A percentile compares a stretch with the other conserved stretches of the same genome.
phyloP scores from a whole-genome alignment of 2,113 vertebrate species.

The Phycodurus eques region DNA sequence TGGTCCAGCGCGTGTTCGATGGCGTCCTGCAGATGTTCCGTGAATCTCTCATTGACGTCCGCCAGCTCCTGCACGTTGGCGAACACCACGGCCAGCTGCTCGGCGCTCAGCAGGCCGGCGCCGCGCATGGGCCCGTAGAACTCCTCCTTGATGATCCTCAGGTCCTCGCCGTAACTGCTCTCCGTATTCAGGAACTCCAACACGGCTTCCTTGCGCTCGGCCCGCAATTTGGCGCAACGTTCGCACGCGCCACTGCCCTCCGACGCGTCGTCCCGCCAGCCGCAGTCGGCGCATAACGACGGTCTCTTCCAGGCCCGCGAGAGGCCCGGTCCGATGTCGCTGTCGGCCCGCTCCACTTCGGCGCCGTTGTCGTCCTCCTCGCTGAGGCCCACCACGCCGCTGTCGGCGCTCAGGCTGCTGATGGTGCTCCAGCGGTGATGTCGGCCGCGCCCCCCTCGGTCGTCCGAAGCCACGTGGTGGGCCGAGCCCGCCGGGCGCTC shows the following conservation, averaged over 20 bases:
- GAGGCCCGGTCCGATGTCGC: slow-evolving; percentile 81
- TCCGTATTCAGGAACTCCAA: slow-evolving; percentile 90
- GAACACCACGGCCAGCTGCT: slow-evolving; percentile 84
- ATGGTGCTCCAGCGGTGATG: slow-evolving; percentile 87
- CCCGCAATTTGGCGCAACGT: slow-evolving; percentile 82
- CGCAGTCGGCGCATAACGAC: slow-evolving; percentile 81
- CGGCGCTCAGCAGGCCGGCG: slow-evolving; percentile 78
- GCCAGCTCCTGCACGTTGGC: slow-evolving; percentile 87
- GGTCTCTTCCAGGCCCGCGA: slow-evolving; percentile 81
- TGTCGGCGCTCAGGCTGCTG: slow-evolving; percentile 88
- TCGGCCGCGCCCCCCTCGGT: slow-evolving; percentile 48
- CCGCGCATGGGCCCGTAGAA: slow-evolving; percentile 88
- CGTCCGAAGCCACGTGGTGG: not conserved
- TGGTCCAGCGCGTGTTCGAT: slow-evolving; percentile 85
- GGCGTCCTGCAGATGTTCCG: slow-evolving; percentile 85
- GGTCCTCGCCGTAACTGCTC: slow-evolving; percentile 84
- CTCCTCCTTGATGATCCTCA: slow-evolving; percentile 86
- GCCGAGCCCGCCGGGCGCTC: slow-evolving; percentile 55
- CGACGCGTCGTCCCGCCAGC: slow-evolving; percentile 74
- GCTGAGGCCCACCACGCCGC: slow-evolving; percentile 81
- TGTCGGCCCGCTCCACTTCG: slow-evolving; percentile 84
- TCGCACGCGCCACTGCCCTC: slow-evolving; percentile 74
- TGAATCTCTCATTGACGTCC: slow-evolving; percentile 84
- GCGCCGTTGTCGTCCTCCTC: slow-evolving; percentile 72
- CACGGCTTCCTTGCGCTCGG: slow-evolving; percentile 85